Base-by-base conservation (phyloP, 2,888 invertebrate genomes). In the Ormia ochracea region DNA sequence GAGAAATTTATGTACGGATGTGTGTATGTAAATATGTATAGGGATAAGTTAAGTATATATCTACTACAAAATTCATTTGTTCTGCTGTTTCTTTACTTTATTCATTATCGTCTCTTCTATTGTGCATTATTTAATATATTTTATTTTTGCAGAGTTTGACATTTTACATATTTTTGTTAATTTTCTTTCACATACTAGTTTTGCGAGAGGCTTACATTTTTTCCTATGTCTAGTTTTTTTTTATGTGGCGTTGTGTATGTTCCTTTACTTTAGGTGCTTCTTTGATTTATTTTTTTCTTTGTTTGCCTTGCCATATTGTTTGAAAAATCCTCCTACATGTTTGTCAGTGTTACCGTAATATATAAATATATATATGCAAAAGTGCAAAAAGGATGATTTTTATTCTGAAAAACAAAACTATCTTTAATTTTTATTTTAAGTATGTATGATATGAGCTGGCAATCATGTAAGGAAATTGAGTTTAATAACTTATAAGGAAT, bases 81-180 rank as follows among this genome's bases (percentile, higher is more conserved):
- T 59, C 58, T 26, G 26, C 19, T 48, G 48, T 59, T 58, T 33
- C 6, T 43, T 33, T 17, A 43, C n/a, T 26, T 50, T 7, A 50
- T 63, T 41, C 17, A 26, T 61, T 50, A 17, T 61, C n/a, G 41
- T 31, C 1, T 38, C 48, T 65, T 58, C 41, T 33, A 28, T 69
- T 65, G 28, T 48, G 41, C 28, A 63, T 58, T 77, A 66, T 48
- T 77, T 19, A 48, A 21, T 50, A 41, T 43, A 12, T 38, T 23
- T 48, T 2, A 3, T 70, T 56, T 7, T 36, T 58, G 56, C 66
- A 63, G 38, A 68, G 45, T 73, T 78, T 73, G 78, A 78, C 78
- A 78, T 78, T 72, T 78, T 63, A 61, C 54, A 66, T 52, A 48
- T 48, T 48, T 77, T 63, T 59, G 36, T 21, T 9, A 38, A 48